Evolutionary conservation across 1,140 invertebrate genomes (phyloP).

Genomic region (Drosophila triauraria): DNA sequence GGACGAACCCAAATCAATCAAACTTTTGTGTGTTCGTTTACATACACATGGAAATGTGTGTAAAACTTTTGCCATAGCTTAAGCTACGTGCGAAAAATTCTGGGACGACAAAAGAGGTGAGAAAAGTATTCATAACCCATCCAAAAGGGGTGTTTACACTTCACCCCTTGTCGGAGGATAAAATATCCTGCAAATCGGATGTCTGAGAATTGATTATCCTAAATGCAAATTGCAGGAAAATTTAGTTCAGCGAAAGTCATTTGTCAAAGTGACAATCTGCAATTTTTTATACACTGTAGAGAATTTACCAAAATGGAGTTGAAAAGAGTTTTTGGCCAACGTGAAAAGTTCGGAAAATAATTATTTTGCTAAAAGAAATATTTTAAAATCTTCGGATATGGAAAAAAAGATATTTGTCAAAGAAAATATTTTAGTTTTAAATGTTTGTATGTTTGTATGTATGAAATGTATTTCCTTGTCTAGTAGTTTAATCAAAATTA

Average conservation of each 20-base stretch:
- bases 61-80: slow-evolving; percentile 41
- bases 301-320: background rate
- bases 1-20: slow-evolving; percentile 78
- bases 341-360: background rate
- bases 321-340: background rate
- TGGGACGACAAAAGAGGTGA: slow-evolving; percentile 40
- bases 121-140: slow-evolving; percentile 52
- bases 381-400: background rate
- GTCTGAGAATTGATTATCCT: slow-evolving; percentile 70
- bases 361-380: background rate
- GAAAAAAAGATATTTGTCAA: no score
- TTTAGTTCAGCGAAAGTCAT: slow-evolving; percentile 49
- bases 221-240: slow-evolving; percentile 76
- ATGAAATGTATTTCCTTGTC: no score
- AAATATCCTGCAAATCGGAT: slow-evolving; percentile 25
- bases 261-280: slow-evolving; percentile 49
- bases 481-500: background rate
- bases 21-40: slow-evolving; percentile 72
- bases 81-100: slow-evolving; percentile 31
- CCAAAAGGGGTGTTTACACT: slow-evolving; percentile 24
- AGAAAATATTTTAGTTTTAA: no score
- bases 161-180: slow-evolving; percentile 4
- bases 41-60: slow-evolving; percentile 26
- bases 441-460: no score
- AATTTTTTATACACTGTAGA: slow-evolving; percentile 11